A percentile compares a stretch with the other conserved stretches of the same genome.
phyloP scores from a whole-genome alignment of 2,113 vertebrate genomes.

The Sardina pilchardus region DNA sequence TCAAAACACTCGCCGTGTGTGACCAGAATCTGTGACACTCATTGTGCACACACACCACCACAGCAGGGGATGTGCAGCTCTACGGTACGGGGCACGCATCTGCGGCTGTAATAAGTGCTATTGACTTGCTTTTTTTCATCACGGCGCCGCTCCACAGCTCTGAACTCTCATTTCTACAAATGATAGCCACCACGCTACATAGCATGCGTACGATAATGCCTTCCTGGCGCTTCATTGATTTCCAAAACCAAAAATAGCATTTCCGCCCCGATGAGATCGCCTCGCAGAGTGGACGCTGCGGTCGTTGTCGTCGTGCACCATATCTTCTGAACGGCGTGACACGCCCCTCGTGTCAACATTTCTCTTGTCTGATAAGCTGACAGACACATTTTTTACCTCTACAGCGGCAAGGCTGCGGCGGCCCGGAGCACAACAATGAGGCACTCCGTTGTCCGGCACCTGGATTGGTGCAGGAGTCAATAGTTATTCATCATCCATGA shows the following conservation, averaged over 20 bases:
- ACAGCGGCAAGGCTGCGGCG: background rate
- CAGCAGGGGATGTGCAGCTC: background rate
- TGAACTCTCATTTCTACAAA: background rate
- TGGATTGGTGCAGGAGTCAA: conserved; percentile 62
- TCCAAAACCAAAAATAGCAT: background rate
- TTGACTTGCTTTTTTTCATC: background rate
- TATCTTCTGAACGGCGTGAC: conserved; percentile 36
- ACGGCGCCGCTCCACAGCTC: background rate
- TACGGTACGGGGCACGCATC: background rate
- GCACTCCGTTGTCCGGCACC: conserved; percentile 30
- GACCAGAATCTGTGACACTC: background rate
- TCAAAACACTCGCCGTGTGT: background rate
- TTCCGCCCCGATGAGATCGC: background rate
- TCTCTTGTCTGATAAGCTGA: conserved; percentile 11
- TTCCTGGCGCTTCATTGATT: background rate
- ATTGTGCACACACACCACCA: background rate
- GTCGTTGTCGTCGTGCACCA: background rate
- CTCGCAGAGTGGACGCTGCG: background rate
- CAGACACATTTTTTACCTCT: conserved; percentile 5
- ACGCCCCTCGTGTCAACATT: background rate
- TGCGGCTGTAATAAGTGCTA: background rate
- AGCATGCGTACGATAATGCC: background rate
- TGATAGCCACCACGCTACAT: background rate
- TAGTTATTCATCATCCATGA: conserved; percentile 75
- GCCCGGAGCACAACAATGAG: conserved; percentile 22